Base-by-base conservation (phyloP, 2,797 vertebrate species). In the Falco novaeseelandiae region DNA sequence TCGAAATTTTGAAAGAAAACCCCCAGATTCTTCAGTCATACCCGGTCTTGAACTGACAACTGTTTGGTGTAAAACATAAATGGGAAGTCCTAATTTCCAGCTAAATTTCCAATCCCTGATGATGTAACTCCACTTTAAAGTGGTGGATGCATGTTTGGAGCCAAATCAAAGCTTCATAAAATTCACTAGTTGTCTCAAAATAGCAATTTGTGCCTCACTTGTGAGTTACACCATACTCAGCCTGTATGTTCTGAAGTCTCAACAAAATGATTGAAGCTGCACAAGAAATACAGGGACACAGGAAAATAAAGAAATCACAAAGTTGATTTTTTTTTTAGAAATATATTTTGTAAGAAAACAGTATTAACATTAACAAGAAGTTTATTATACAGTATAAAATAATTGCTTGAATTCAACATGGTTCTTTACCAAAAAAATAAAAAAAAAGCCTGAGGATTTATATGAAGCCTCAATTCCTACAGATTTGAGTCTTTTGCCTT, bases 351-450 rank as follows among this genome's bases (percentile, higher is more conserved):
- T 98, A 98, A 91, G 94, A 97, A 98, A 98, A 97, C 97, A 97
- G 88, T 92, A 92, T 95, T 91, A 97, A 97, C 89, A 97, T 98
- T 97, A 93, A 95, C 97, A 98, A 94, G 95, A 94, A 77, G 86
- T 92, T 97, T 98, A 96, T 96, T 97, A 83, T 97, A 98, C 96
- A 98, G 95, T 97, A 98, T 97, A 98, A 98, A 98, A 98, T 97
- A 95, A 95, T 80, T 73, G 89, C 82, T 93, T 95, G 90, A 93
- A 94, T 95, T 96, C 86, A 95, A 95, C 79, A 93, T 78, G 25
- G 36, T 76, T 93, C 57, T 46, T 96, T 95, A 96, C 48, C 62
- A 59, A 62, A 76, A 93, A n/a, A 58, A 38, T 38, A 55, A 97
- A 94, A 90, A 90, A 96, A 83, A 95, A 93, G 93, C 69, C 87